These are phyloP conservation scores for Leucosticte australis DNA, from an alignment of 2,113 vertebrate species.

Conservation along the genomic window DNA sequence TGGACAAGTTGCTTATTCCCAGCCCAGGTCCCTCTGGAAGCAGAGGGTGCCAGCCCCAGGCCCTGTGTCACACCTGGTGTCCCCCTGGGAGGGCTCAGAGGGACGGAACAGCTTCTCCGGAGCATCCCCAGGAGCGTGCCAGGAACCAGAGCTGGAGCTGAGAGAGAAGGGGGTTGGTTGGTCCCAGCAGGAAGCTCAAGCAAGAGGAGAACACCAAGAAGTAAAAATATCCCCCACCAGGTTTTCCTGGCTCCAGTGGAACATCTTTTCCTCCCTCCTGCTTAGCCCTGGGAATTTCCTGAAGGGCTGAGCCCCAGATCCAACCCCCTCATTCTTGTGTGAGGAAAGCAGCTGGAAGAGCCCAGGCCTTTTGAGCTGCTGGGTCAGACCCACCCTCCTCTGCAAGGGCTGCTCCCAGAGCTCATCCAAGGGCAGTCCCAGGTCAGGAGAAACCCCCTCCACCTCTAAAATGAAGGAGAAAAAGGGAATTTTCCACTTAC, in stretches of 20 bases:
- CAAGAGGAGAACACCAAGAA: not conserved
- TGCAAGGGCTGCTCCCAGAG: not conserved
- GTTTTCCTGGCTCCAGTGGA: not conserved
- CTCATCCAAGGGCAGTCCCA: not conserved
- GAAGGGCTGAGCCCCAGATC: not conserved
- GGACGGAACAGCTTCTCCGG: not conserved
- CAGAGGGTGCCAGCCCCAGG: not conserved
- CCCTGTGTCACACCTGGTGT: not conserved
- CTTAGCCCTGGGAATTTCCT: not conserved
- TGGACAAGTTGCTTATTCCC: accelerated
- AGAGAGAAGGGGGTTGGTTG: not conserved
- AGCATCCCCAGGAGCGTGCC: not conserved
- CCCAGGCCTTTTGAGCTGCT: not conserved
- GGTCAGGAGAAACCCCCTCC: not conserved
- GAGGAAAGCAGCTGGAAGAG: not conserved
- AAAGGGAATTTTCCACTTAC: not conserved
- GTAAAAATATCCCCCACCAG: not conserved
- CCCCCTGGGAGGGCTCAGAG: not conserved
- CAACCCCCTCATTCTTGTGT: accelerated
- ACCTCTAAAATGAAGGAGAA: not conserved
- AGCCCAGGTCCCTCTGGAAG: not conserved
- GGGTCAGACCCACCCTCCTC: not conserved
- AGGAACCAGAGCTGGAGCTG: not conserved
- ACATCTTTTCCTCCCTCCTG: not conserved
- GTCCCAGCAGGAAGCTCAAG: not conserved